Conservation (phyloP, 2,888 invertebrate species). For the Diarsia brunnea region DNA sequence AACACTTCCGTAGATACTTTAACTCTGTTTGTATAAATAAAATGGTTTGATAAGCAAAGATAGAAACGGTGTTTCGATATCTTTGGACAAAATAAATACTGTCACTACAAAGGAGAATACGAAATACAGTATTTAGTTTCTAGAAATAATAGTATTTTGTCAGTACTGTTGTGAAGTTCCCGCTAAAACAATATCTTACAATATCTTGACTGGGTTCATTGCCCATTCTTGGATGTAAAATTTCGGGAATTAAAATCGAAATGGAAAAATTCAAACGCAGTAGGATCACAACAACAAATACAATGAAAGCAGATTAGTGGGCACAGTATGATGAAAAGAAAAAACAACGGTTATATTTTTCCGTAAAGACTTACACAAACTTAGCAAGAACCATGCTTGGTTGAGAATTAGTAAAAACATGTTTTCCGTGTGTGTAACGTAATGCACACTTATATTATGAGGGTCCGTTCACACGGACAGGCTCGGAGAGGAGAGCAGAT, state of each 20-base stretch:
- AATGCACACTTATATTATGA: not conserved
- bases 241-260: not conserved
- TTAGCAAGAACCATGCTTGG: not conserved
- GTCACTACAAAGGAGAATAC: not conserved
- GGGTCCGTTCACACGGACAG: too few relatives aligned
- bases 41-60: constrained; percentile 15
- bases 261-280: not conserved
- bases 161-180: not conserved
- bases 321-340: not conserved
- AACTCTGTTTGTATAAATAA: constrained; percentile 15
- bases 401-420: not conserved
- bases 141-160: constrained; percentile 4
- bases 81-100: constrained; percentile 16
- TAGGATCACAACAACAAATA: not conserved
- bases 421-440: not conserved
- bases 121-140: not conserved
- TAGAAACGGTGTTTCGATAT: not conserved
- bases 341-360: not conserved
- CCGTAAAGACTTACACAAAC: not conserved
- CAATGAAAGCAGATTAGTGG: not conserved
- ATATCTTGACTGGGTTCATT: not conserved
- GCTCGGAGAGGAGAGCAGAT: too few relatives aligned
- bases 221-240: not conserved
- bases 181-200: not conserved
- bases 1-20: constrained; percentile 18